phyloP scores from a whole-genome alignment of 2,113 vertebrate species.

The Ceyx margarethae region DNA sequence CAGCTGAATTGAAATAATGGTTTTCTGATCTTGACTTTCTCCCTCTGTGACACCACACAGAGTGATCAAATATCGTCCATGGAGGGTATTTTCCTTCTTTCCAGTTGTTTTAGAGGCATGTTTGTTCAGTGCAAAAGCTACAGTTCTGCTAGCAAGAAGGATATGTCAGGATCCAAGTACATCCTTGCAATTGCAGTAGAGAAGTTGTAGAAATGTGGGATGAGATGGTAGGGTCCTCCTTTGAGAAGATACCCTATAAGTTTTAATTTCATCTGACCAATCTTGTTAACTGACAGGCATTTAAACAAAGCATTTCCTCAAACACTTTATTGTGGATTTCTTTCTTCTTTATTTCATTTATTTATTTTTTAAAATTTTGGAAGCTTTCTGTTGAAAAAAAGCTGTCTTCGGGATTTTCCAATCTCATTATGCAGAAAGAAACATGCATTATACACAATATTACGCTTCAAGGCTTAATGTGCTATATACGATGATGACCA shows the following conservation, averaged over 20 bases:
- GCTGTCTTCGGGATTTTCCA: neutral
- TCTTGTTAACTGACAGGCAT: neutral
- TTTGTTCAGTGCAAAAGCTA: fast-evolving
- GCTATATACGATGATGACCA: neutral
- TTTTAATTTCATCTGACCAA: neutral
- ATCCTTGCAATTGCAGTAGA: fast-evolving
- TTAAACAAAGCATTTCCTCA: neutral
- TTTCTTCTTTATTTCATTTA: no score
- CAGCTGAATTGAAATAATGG: neutral
- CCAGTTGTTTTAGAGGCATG: neutral
- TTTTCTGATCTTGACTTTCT: neutral
- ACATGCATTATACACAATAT: neutral
- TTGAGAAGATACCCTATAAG: neutral
- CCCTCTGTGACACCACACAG: fast-evolving
- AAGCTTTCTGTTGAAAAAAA: neutral
- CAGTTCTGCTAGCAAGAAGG: neutral
- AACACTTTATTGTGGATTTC: neutral
- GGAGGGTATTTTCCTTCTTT: neutral
- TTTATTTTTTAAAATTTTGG: neutral
- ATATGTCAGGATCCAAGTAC: neutral
- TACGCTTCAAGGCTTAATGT: neutral
- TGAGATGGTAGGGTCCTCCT: neutral
- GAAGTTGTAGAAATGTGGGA: fast-evolving
- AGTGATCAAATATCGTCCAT: fast-evolving
- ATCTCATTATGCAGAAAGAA: neutral